phyloP scores from a whole-genome alignment of 2,113 vertebrate genomes.

The Nothoprocta pentlandii region DNA sequence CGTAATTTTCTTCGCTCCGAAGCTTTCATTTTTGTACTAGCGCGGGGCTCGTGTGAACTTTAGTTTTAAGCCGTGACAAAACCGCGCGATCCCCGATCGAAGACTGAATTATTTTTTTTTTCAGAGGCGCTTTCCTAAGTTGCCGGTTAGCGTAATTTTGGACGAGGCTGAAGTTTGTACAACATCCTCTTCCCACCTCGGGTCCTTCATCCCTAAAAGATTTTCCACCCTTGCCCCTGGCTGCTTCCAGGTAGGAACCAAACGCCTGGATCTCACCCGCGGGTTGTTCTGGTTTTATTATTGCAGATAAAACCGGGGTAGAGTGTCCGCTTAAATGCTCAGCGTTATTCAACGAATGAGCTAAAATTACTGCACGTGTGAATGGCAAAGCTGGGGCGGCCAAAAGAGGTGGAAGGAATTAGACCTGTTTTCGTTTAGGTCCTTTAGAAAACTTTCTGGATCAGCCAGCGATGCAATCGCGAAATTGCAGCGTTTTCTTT shows the following conservation, averaged over 20 bases:
- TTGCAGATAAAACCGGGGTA: slow-evolving; percentile 44
- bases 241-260: slow-evolving; percentile 52
- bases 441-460: slow-evolving; percentile 70
- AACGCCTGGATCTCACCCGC: slow-evolving; percentile 24
- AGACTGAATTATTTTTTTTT: neutral
- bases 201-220: slow-evolving; percentile 33
- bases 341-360: slow-evolving; percentile 56
- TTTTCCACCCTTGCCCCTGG: slow-evolving; percentile 26
- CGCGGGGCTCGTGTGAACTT: slow-evolving; percentile 41
- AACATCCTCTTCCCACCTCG: slow-evolving; percentile 1
- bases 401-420: slow-evolving; percentile 45
- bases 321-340: slow-evolving; percentile 31
- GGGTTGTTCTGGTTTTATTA: slow-evolving; percentile 26
- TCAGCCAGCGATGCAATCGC: slow-evolving; percentile 36
- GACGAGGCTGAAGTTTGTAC: slow-evolving; percentile 51
- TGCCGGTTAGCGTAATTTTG: slow-evolving; percentile 1
- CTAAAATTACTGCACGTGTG: slow-evolving; percentile 35
- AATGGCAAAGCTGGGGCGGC: neutral
- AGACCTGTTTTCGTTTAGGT: slow-evolving; percentile 43
- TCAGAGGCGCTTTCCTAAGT: neutral
- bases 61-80: slow-evolving; percentile 25
- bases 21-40: slow-evolving; percentile 61
- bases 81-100: neutral
- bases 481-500: slow-evolving; percentile 53
- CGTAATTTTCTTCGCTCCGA: slow-evolving; percentile 3